A percentile compares a stretch with the other conserved stretches of the same genome.
Evolutionary conservation across 37 sponge, comb jelly and placozoan species (phyloP).

Genomic region (Tethya wilhelma): DNA sequence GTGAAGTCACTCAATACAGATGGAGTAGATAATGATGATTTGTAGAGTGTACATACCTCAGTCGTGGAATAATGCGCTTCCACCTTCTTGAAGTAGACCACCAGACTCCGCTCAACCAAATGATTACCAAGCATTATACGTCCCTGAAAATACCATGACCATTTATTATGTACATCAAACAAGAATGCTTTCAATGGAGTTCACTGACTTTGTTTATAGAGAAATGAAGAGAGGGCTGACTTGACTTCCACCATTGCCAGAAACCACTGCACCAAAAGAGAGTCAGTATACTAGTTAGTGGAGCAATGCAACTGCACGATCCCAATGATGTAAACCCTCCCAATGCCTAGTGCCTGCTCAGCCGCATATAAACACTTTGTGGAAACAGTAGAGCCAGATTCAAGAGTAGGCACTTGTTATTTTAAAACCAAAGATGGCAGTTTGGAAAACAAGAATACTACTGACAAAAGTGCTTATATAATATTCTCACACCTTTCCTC

Average conservation of each 20-base stretch:
- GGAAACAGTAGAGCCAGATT: too few species aligned
- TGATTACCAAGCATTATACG: conserved; percentile 59
- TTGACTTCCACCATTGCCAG: conserved; percentile 43
- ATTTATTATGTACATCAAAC: too few species aligned
- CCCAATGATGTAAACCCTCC: too few species aligned
- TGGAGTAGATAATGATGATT: not conserved
- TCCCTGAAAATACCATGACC: too few species aligned
- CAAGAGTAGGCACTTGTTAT: too few species aligned
- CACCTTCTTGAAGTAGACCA: conserved; percentile 45
- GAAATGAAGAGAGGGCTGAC: conserved; percentile 50
- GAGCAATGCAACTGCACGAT: too few species aligned
- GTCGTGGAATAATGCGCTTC: conserved; percentile 45
- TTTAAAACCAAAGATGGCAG: not conserved
- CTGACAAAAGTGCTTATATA: not conserved
- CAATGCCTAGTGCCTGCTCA: too few species aligned
- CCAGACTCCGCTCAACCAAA: conserved; percentile 41
- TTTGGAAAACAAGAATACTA: not conserved
- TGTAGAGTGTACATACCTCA: conserved; percentile 21
- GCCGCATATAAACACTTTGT: too few species aligned
- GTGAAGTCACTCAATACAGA: conserved; percentile 24
- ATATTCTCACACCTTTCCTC: conserved; percentile 1
- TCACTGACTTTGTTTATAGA: conserved; percentile 32
- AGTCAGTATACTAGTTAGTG: too few species aligned
- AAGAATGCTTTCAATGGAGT: not conserved
- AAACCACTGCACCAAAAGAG: conserved; percentile 17